Percentiles rank a stretch among this genome's conserved stretches.
phyloP scores from a whole-genome alignment of 2,113 vertebrate species.

The Mandrillus leucophaeus region DNA sequence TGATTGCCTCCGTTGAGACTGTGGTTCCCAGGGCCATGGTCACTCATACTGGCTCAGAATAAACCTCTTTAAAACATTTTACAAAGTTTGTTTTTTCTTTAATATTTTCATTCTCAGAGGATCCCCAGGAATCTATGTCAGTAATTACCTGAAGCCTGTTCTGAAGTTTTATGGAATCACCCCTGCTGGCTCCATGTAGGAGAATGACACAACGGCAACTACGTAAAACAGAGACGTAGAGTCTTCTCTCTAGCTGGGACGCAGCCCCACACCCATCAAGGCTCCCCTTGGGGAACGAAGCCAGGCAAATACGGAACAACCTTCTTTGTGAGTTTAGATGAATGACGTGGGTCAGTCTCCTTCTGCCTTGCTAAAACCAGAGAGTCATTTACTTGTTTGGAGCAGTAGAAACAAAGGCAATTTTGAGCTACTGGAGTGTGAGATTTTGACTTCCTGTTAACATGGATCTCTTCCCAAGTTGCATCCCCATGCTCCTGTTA shows the following conservation, averaged over 20 bases:
- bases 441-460: not conserved
- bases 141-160: not conserved
- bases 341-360: too few relatives aligned
- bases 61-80: too few relatives aligned
- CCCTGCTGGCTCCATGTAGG: not conserved
- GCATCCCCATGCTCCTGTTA: not conserved
- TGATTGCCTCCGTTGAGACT: too few relatives aligned
- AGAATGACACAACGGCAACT: too few relatives aligned
- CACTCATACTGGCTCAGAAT: too few relatives aligned
- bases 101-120: not conserved
- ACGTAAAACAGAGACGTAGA: not conserved
- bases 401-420: not conserved
- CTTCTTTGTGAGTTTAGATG: not conserved
- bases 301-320: too few relatives aligned
- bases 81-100: too few relatives aligned
- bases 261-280: too few relatives aligned
- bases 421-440: not conserved
- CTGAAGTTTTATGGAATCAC: not conserved
- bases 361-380: not conserved
- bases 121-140: rapidly evolving
- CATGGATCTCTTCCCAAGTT: not conserved
- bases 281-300: not conserved
- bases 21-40: too few relatives aligned
- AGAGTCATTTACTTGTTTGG: not conserved
- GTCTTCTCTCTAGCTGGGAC: not conserved